Evolutionary conservation across 2,797 vertebrate species (phyloP).

Genomic region (Loris lydekkerianus): DNA sequence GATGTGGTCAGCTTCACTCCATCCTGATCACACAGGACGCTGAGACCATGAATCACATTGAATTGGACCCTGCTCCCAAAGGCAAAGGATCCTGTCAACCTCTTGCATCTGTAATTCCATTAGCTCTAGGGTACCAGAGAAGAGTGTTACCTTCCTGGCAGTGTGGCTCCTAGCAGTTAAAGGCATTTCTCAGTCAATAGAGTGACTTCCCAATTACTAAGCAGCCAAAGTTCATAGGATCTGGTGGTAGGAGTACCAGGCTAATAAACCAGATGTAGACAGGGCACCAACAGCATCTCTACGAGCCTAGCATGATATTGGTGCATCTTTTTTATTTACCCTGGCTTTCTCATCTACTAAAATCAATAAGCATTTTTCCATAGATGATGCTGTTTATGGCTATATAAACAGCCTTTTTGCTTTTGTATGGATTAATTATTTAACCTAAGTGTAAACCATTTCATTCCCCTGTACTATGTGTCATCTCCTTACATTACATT

Average conservation of each 20-base stretch:
- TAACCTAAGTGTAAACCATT: not conserved
- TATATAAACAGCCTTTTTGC: not conserved
- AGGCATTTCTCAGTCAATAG: not conserved
- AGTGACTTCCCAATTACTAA: not conserved
- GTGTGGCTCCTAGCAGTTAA: not conserved
- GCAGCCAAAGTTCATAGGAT: not conserved
- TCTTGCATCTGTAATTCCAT: not conserved
- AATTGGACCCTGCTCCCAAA: not conserved
- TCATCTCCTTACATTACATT: not conserved
- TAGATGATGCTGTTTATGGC: not conserved
- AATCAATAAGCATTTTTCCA: conserved; percentile 35
- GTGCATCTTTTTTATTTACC: conserved; percentile 21
- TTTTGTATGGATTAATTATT: conserved; percentile 16
- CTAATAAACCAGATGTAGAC: not conserved
- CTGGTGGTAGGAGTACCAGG: fast-evolving
- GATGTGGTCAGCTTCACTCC: not conserved
- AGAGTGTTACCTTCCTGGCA: not conserved
- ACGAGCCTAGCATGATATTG: not conserved
- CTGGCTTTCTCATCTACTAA: conserved; percentile 1
- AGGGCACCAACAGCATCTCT: not conserved
- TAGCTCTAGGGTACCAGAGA: not conserved
- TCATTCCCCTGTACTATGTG: not conserved
- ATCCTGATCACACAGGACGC: not conserved
- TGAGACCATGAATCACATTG: not conserved
- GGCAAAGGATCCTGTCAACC: not conserved